Evolutionary conservation across 2,797 vertebrate genomes (phyloP), one percentile per base, ranked within the genome.

Genomic region (Malurus leucopterus): DNA sequence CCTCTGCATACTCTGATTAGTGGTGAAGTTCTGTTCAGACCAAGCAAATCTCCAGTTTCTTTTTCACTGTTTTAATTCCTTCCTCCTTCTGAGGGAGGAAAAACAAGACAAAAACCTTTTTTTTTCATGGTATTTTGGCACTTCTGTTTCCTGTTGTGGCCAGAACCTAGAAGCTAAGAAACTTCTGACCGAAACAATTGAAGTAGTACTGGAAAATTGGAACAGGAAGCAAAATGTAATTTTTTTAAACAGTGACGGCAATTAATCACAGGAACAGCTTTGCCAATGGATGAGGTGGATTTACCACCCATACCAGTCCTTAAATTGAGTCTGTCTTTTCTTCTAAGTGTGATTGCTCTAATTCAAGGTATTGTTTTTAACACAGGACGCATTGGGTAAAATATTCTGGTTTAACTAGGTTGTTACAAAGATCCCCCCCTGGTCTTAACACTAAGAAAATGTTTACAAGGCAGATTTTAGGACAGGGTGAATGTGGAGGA

Each of bases 121-220:
- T 89, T 85, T 92, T 94, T 77, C 77, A 73, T 82, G 64, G 71
- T 86, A 90, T 92, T 94, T 95, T 91, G 86, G 71, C 84, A 92
- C 64, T 95, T 92, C 88, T 95, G 84, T 91, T 95, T 95, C 92
- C 90, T 94, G 88, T 90, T 94, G 86, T 80, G 91, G 88, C 77
- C 53, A 90, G 53, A 93, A 81, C 23, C n/a, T 88, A 88, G 88
- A 94, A 84, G 69, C 73, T 86, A 86, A 93, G 86, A 93, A 94
- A 90, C 40, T 90, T 84, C 38, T 86, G 57, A 77, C 86, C 68
- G 15, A 88, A 95, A 93, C 81, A 95, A 93, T 88, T 86, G 78
- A 90, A 92, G 50, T 38, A 73, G 54, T 17, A 62, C 50, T 92
- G 71, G 62, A 94, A 93, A 93, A 88, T 77, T 93, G 65, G 91